Evolutionary conservation across 2,797 vertebrate species (phyloP), one percentile per base, ranked within the genome.

Genomic region (Balearica regulorum): DNA sequence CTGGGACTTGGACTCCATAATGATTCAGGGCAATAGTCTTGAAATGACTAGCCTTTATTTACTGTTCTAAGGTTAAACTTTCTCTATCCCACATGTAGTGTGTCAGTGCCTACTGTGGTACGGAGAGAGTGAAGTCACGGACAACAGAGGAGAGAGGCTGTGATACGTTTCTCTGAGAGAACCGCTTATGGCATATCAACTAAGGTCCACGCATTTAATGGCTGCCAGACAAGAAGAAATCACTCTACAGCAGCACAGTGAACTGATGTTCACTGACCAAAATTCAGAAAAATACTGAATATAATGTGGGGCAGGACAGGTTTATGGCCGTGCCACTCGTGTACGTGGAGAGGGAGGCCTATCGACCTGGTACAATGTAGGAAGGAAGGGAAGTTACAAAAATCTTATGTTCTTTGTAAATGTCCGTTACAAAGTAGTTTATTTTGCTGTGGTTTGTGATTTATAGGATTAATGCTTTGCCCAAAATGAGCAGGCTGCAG

Each of bases 331-430:
- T 17, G 48, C n/a, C 46, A 25, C 54, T 43, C 4, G 1, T 41
- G 16, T 25, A 6, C 1, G 16, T 7, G 54, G 57, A 53, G 26
- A 43, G 11, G 51, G 35, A 41, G 6, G 22, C n/a, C 49, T 25
- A 2, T 2, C 2, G 1, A 43, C 46, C 24, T 49, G 58, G 60
- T 6, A 10, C 28, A 35, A 16, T 1, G 1, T 3, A 37, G 75
- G 69, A 46, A 68, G 55, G 44, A 44, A 41, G 33, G 39, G 53
- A 43, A 48, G 31, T 21, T 33, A 29, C 21, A 68, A 33, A 49
- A 15, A 21, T 18, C 31, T 37, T 11, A 11, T 1, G 5, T 16
- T 43, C 37, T 51, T 53, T 44, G 35, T 29, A n/a, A 60, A 49
- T 17, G 41, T 25, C 65, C 22, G 5, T 48, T 31, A 54, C 60